Evolutionary conservation across 2,888 invertebrate genomes (phyloP).

Genomic region (Adelognathus sp.): DNA sequence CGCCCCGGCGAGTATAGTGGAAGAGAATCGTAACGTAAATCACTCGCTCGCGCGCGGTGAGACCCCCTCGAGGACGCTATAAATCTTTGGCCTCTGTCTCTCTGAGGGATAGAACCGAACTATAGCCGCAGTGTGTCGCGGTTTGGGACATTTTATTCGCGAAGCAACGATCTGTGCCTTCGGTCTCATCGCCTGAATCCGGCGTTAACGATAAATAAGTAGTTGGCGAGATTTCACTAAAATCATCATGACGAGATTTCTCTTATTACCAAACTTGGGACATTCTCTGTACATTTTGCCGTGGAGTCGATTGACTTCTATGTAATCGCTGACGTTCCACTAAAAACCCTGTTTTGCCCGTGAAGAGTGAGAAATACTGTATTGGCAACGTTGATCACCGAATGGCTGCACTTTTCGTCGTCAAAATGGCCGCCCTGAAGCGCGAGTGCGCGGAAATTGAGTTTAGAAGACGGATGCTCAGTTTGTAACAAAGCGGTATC

Average conservation of each 20-base stretch:
- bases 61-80: slow-evolving; percentile 51
- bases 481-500: no score
- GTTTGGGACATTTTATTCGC: slow-evolving; percentile 35
- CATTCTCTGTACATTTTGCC: not conserved
- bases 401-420: no score
- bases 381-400: not conserved
- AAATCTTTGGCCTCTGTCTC: slow-evolving; percentile 47
- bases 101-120: slow-evolving; percentile 7
- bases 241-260: slow-evolving; percentile 16
- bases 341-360: slow-evolving; percentile 20
- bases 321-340: not conserved
- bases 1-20: no score
- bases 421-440: no score
- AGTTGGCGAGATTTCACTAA: slow-evolving; percentile 11
- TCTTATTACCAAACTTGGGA: slow-evolving; percentile 32
- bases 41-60: slow-evolving; percentile 47
- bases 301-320: not conserved
- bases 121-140: not conserved
- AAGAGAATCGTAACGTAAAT: slow-evolving; percentile 58
- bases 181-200: slow-evolving; percentile 17
- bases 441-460: no score
- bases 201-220: slow-evolving; percentile 44
- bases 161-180: slow-evolving; percentile 41
- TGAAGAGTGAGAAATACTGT: not conserved
- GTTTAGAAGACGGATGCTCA: no score